Percentiles rank a stretch among this genome's conserved stretches.
Evolutionary conservation across 1,140 invertebrate species (phyloP).

Genomic region (Lysiphlebus fabarum): DNA sequence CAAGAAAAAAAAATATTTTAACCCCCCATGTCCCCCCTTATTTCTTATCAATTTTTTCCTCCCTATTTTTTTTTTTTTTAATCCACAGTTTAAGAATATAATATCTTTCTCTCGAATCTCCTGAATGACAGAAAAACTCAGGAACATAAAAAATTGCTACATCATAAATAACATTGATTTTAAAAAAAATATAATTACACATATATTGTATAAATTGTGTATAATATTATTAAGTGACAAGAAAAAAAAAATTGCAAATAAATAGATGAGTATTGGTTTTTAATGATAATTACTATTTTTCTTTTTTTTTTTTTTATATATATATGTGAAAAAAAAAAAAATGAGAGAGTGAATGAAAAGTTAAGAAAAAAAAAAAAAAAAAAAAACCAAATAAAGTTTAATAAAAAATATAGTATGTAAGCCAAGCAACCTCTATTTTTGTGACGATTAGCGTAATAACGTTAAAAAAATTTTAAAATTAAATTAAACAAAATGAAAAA

Average conservation of each 20-base stretch:
- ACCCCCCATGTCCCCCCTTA: not conserved
- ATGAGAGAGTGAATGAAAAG: not conserved
- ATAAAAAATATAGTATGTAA: conserved; percentile 24
- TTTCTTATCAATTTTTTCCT: not conserved
- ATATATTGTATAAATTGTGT: not conserved
- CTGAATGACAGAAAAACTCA: conserved; percentile 14
- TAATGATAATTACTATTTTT: conserved; percentile 16
- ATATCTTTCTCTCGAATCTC: conserved; percentile 13
- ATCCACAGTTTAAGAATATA: too few species aligned
- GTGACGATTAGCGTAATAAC: conserved; percentile 23
- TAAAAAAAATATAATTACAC: not conserved
- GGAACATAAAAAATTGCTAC: not conserved
- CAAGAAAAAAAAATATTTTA: not conserved
- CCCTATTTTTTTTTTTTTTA: too few species aligned
- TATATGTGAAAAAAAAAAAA: too few species aligned
- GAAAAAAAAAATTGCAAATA: not conserved
- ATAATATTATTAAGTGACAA: too few species aligned
- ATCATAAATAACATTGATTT: too few species aligned
- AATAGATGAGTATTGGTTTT: not conserved
- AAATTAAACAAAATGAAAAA: not conserved
- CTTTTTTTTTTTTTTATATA: too few species aligned
- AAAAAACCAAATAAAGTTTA: conserved; percentile 10
- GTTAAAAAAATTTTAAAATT: conserved; percentile 1
- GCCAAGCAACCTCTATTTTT: conserved; percentile 24
- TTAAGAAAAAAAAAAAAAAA: conserved; percentile 12